Evolutionary conservation across 2,888 invertebrate genomes (phyloP), one percentile per base, ranked within the genome.

Genomic region (Mellilla xanthometata): DNA sequence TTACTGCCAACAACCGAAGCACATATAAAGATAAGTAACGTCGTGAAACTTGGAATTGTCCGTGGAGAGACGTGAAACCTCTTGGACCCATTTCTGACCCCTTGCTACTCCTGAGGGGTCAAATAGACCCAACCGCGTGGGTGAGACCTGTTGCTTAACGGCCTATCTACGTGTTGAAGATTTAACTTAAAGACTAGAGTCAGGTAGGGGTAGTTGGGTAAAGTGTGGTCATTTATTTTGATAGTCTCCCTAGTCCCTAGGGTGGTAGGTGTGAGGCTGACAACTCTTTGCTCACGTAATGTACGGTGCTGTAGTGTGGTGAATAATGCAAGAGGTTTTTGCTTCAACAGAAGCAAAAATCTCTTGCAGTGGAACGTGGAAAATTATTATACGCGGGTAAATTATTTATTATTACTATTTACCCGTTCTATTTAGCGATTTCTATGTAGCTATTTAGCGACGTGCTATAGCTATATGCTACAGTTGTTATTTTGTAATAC

Each of bases 11-110:
- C 34, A 40, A 45, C 45, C 33, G 22, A 12, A 34, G 41, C 36
- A 48, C 43, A 34, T 47, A 44, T 53, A 56, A 56, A 56, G 52
- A 53, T 56, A 56, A 56, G 55, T 56, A 51, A 53, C 39, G 55
- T 36, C 27, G 27, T 43, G 41, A 48, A 38, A 29, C 38, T 38
- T 41, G 40, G 27, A 46, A 46, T 40, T 35, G 45, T 48, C 39
- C 31, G 39, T 15, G 15, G 45, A 6, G 40, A 28, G 12, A 31
- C 42, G 39, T 49, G 41, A 44, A 54, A 29, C 39, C n/a, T 30
- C 39, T 12, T 23, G 11, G 12, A 12, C 26, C 27, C 26, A 8
- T 24, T 24, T 24, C 24, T 9, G 19, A 10, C 34, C 8, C 31
- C 33, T n/a, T n/a, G n/a, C n/a, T n/a, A n/a, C n/a, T n/a, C n/a